Base-by-base conservation (phyloP, 1,140 invertebrate species). In the Charaxes varanes region DNA sequence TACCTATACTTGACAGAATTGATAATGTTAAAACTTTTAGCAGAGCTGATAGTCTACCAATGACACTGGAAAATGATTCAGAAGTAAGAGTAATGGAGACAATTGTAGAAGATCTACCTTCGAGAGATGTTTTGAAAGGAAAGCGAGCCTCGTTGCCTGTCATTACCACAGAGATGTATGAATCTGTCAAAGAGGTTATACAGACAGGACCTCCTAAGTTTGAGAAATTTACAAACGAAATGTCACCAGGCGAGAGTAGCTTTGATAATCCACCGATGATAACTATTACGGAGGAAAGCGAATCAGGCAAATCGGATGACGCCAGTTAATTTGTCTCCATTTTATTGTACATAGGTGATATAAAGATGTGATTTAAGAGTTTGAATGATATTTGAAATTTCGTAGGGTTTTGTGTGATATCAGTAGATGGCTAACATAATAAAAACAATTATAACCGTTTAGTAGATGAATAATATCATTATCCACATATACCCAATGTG, bases 251-350 rank as follows among this genome's bases (percentile, higher is more conserved):
- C 34, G 81, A 78, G 10, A 50, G 49, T 13, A 49, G 50, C 12
- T 68, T 57, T 21, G 66, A 70, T 18, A 53, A 62, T 8, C 78
- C 78, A n/a, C 80, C 83, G 0, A 72, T 85, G 67, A 85, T 85
- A 23, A 85, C 84, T 1, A 84, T 85, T 17, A 85, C 81, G 0
- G 84, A 85, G 40, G 84, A 85, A 28, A 68, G 55, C 31, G 83
- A 85, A 23, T 63, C 67, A 16, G 61, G 65, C 11, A 74, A 74
- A 41, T 69, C 68, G 43, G 76, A 82, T 28, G 67, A 61, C 38
- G 73, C 69, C 44, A 85, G 83, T 68, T 84, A 85, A 83, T 80
- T 68, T 31, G 24, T 23, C 26, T 56, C 41, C 49, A 41, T 56
- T 50, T 55, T 54, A 62, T 38, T 76, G 68, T 74, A 74, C 43